Evolutionary conservation across 2,888 invertebrate species (phyloP).

Genomic region (Dryomyza anilis): DNA sequence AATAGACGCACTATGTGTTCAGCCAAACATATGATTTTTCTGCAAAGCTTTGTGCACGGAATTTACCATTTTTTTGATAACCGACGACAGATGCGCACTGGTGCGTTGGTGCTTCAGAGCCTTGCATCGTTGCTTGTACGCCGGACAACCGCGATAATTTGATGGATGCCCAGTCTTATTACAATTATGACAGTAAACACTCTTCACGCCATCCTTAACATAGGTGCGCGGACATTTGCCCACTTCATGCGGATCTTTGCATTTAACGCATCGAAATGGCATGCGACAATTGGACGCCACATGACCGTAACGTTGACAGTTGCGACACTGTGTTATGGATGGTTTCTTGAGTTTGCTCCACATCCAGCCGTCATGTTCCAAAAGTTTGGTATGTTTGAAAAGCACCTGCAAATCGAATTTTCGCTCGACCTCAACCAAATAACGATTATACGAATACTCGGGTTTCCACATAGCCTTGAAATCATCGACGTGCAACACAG

Average conservation of each 20-base stretch:
- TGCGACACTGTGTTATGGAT: conserved; percentile 15
- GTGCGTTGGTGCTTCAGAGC: conserved; percentile 3
- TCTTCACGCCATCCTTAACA: not conserved
- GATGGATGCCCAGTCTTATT: conserved; percentile 12
- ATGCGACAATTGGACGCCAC: conserved; percentile 16
- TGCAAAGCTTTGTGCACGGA: not conserved
- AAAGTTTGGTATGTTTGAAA: not conserved
- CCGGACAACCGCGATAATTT: conserved; percentile 8
- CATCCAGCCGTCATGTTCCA: not conserved
- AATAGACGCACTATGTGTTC: too few relatives aligned
- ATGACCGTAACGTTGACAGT: conserved; percentile 23
- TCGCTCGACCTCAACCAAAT: not conserved
- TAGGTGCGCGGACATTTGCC: conserved; percentile 3
- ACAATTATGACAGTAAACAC: conserved; percentile 9
- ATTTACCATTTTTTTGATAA: not conserved
- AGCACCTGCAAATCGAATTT: not conserved
- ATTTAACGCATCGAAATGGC: conserved; percentile 17
- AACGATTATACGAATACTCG: not conserved
- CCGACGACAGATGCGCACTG: not conserved
- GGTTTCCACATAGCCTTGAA: conserved; percentile 17
- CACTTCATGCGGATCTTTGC: not conserved
- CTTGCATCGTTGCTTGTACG: conserved; percentile 3
- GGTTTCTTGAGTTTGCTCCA: conserved; percentile 6
- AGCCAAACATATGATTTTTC: too few relatives aligned
- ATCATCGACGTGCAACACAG: not conserved